Conservation (phyloP, 2,888 invertebrate genomes). For the Melieria omissa region DNA sequence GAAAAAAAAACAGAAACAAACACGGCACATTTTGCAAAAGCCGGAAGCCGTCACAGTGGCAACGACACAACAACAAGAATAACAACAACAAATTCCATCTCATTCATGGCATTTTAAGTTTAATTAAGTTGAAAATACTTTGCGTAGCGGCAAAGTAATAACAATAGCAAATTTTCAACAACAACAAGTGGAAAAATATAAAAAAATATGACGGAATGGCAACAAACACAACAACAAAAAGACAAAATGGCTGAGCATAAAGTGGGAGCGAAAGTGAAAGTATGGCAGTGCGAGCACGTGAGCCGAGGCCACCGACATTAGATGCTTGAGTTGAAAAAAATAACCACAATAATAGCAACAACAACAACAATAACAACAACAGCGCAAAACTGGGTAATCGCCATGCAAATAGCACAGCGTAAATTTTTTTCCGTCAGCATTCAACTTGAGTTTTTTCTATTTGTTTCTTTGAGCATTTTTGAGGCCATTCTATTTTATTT, state of each 20-base stretch:
- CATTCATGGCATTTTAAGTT: background rate
- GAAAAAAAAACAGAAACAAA: too few relatives aligned
- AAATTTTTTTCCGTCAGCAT: too few relatives aligned
- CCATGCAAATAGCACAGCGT: too few relatives aligned
- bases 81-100: too few relatives aligned
- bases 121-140: constrained; percentile 15
- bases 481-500: too few relatives aligned
- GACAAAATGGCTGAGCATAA: background rate
- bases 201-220: background rate
- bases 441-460: too few relatives aligned
- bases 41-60: too few relatives aligned
- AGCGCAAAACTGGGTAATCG: background rate
- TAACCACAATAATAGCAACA: background rate
- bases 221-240: background rate
- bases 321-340: background rate
- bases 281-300: background rate
- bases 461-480: too few relatives aligned
- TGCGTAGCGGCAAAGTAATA: background rate
- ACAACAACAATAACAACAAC: background rate
- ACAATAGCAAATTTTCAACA: background rate
- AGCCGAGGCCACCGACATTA: too few relatives aligned
- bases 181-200: background rate
- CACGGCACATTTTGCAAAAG: too few relatives aligned
- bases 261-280: constrained; percentile 12
- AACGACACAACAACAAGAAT: too few relatives aligned